Conservation (phyloP, 2,888 invertebrate species). For the Drosophila borealis region DNA sequence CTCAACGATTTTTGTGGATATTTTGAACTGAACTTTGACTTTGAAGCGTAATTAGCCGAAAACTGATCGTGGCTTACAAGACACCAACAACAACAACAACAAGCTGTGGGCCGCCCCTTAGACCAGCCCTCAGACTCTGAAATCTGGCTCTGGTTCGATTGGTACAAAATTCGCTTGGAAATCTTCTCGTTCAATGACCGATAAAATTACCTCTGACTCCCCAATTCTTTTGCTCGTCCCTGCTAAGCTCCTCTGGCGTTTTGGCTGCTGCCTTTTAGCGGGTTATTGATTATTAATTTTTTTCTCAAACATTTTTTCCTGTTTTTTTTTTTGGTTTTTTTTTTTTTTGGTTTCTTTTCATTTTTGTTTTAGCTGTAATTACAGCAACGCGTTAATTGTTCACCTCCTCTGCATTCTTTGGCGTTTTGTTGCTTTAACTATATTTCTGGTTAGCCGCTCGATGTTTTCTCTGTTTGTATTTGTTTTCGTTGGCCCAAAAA, state of each 20-base stretch:
- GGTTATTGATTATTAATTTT: slow-evolving; percentile 79
- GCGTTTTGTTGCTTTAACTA: slow-evolving; percentile 30
- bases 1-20: background rate
- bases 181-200: slow-evolving; percentile 75
- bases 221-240: slow-evolving; percentile 8
- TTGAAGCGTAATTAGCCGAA: slow-evolving; percentile 73
- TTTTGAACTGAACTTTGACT: slow-evolving; percentile 42
- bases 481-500: slow-evolving; percentile 55
- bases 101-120: slow-evolving; percentile 37
- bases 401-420: slow-evolving; percentile 61
- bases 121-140: slow-evolving; percentile 19
- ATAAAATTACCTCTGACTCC: slow-evolving; percentile 69
- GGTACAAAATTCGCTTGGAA: slow-evolving; percentile 41
- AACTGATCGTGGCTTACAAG: slow-evolving; percentile 74
- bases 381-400: slow-evolving; percentile 80
- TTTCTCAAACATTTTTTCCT: slow-evolving; percentile 44
- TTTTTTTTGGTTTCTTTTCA: slow-evolving; percentile 15
- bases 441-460: slow-evolving; percentile 20
- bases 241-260: slow-evolving; percentile 4
- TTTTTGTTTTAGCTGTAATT: slow-evolving; percentile 69
- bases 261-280: slow-evolving; percentile 73
- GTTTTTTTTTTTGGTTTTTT: slow-evolving; percentile 20
- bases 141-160: background rate
- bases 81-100: slow-evolving; percentile 22
- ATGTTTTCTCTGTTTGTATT: slow-evolving; percentile 61